Evolutionary conservation across 2,113 vertebrate species (phyloP).

Genomic region (Loxodonta africana): DNA sequence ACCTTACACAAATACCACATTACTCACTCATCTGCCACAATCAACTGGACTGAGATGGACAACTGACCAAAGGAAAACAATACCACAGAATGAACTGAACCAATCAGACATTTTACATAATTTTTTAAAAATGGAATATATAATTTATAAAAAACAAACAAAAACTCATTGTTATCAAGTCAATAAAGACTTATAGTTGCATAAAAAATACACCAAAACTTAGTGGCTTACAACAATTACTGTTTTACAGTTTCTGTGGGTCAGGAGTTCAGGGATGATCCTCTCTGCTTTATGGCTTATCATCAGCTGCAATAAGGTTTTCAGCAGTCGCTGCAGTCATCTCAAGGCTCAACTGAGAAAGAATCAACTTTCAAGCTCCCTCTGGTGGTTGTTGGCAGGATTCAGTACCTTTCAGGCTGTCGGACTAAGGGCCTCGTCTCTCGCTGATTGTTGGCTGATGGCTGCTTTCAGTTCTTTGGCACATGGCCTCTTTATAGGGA

Average conservation of each 20-base stretch:
- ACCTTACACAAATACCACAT: neutral
- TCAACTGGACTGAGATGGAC: neutral
- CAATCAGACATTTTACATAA: neutral
- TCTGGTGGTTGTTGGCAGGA: neutral
- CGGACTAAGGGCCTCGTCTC: neutral
- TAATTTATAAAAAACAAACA: neutral
- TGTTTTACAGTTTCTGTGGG: neutral
- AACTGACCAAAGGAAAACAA: neutral
- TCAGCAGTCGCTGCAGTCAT: neutral
- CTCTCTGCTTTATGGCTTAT: neutral
- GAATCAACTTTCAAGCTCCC: neutral
- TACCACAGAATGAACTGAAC: neutral
- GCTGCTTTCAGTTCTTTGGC: neutral
- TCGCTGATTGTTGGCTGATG: neutral
- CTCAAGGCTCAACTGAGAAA: neutral
- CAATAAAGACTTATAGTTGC: neutral
- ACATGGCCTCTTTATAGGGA: neutral
- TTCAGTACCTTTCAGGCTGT: too few species aligned
- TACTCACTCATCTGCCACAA: neutral
- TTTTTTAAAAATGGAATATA: neutral
- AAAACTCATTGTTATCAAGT: too few species aligned
- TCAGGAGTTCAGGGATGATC: neutral
- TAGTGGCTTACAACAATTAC: neutral
- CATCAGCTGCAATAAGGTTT: neutral
- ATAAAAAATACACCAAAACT: neutral